phyloP scores from a whole-genome alignment of 2,113 vertebrate species.

The Scortum barcoo region DNA sequence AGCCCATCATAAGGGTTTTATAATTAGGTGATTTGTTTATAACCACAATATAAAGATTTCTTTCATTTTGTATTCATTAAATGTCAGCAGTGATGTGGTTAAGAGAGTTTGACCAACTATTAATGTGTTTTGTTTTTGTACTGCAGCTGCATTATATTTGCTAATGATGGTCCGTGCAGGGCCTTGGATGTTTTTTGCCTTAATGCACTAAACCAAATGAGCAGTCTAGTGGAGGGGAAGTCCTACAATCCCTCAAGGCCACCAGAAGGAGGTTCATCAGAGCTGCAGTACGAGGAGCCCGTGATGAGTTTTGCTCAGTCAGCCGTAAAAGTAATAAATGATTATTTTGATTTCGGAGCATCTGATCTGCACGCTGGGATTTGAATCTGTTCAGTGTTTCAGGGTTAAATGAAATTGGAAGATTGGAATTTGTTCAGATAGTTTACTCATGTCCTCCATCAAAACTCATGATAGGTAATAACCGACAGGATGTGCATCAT shows the following conservation, averaged over 20 bases:
- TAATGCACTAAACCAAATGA: not conserved
- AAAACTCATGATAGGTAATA: not conserved
- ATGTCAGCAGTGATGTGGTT: not conserved
- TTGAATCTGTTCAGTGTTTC: not conserved
- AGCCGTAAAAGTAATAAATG: conserved; percentile 25
- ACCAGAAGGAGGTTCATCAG: not conserved
- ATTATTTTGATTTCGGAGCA: not conserved
- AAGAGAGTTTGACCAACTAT: not conserved
- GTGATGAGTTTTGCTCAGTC: conserved; percentile 25
- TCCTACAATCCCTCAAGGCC: not conserved
- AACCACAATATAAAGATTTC: not conserved
- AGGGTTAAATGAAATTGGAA: not conserved
- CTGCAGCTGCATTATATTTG: not conserved
- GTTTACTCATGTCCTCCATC: not conserved
- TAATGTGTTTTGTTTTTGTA: not conserved
- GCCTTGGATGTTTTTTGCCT: not conserved
- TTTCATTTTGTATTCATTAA: not conserved
- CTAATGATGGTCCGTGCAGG: not conserved
- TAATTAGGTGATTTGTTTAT: not conserved
- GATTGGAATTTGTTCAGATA: not conserved
- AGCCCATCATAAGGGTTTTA: not conserved
- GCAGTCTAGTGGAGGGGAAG: not conserved
- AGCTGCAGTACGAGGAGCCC: not conserved
- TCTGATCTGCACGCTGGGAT: not conserved
- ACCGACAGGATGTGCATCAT: not conserved